phyloP scores from a whole-genome alignment of 1,140 invertebrate species.

The Gryllus bimaculatus region DNA sequence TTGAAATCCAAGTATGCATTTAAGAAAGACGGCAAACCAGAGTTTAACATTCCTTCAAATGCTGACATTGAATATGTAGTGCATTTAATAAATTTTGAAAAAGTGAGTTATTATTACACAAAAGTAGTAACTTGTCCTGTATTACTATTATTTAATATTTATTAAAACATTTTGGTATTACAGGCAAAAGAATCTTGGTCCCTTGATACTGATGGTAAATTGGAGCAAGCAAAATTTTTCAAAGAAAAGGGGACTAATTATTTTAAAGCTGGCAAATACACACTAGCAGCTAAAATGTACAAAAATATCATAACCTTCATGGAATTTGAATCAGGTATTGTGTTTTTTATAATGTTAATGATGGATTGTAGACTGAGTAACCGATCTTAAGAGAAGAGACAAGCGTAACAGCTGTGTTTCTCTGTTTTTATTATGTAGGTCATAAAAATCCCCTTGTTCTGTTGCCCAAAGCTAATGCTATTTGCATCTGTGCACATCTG shows the following conservation, averaged over 20 bases:
- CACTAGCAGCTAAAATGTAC: slow-evolving; percentile 82
- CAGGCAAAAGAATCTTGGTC: slow-evolving; percentile 69
- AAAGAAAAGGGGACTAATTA: slow-evolving; percentile 90
- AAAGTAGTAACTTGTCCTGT: neutral
- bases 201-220: slow-evolving; percentile 63
- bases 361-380: neutral
- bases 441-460: too few species aligned
- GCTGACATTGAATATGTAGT: slow-evolving; percentile 73
- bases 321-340: slow-evolving; percentile 29
- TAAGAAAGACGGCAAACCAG: slow-evolving; percentile 55
- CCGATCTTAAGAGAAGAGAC: neutral
- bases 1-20: slow-evolving; percentile 77
- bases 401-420: too few species aligned
- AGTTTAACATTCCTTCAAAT: slow-evolving; percentile 69
- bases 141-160: neutral
- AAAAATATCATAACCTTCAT: slow-evolving; percentile 51
- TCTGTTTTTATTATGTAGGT: too few species aligned
- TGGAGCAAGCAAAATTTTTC: slow-evolving; percentile 68
- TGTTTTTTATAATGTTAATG: neutral
- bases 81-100: slow-evolving; percentile 74
- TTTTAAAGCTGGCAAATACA: slow-evolving; percentile 72
- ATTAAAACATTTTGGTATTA: slow-evolving; percentile 16
- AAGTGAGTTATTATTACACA: slow-evolving; percentile 40
- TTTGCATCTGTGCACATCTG: too few species aligned
- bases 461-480: too few species aligned